Evolutionary conservation across 37 sponge, comb jelly and placozoan species (phyloP).

Genomic region (Oscarella lobularis): DNA sequence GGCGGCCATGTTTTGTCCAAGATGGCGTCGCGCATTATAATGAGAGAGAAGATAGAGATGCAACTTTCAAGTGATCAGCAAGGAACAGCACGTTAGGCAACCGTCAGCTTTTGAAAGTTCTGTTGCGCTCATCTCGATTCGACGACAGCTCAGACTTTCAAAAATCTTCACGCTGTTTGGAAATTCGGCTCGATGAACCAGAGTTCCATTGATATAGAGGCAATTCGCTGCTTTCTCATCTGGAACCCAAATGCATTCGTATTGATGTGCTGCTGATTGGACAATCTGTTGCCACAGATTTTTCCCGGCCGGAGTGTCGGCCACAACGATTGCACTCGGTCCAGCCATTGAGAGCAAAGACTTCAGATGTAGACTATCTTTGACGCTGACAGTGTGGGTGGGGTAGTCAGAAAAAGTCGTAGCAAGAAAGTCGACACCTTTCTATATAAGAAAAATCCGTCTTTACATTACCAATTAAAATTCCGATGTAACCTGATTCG

Average conservation of each 20-base stretch:
- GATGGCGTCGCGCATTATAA: no score
- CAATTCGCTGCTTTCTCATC: slow-evolving; percentile 68
- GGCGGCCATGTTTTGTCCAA: no score
- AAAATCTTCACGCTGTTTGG: slow-evolving; percentile 17
- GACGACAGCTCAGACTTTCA: slow-evolving; percentile 15
- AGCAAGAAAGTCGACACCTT: slow-evolving; percentile 35
- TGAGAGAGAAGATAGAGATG: no score
- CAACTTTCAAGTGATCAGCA: slow-evolving; percentile 11
- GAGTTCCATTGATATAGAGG: slow-evolving; percentile 40
- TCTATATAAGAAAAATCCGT: slow-evolving; percentile 10
- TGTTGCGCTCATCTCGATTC: slow-evolving; percentile 23
- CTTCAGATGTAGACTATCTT: slow-evolving; percentile 60
- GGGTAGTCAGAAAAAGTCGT: slow-evolving; percentile 36
- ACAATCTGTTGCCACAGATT: slow-evolving; percentile 36
- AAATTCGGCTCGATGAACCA: slow-evolving; percentile 26
- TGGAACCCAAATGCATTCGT: slow-evolving; percentile 25
- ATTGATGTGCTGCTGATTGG: slow-evolving; percentile 28
- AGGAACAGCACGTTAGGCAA: slow-evolving; percentile 52
- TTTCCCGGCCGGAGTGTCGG: slow-evolving; percentile 28
- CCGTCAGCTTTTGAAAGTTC: slow-evolving; percentile 65
- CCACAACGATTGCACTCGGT: slow-evolving; percentile 40
- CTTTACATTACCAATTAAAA: no score
- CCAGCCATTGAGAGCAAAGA: slow-evolving; percentile 65
- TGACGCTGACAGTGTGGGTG: slow-evolving; percentile 26
- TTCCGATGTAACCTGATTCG: slow-evolving; percentile 45